These are phyloP conservation scores for Bubo blakistoni DNA, from an alignment of 2,113 vertebrate species.

Conservation along the genomic window DNA sequence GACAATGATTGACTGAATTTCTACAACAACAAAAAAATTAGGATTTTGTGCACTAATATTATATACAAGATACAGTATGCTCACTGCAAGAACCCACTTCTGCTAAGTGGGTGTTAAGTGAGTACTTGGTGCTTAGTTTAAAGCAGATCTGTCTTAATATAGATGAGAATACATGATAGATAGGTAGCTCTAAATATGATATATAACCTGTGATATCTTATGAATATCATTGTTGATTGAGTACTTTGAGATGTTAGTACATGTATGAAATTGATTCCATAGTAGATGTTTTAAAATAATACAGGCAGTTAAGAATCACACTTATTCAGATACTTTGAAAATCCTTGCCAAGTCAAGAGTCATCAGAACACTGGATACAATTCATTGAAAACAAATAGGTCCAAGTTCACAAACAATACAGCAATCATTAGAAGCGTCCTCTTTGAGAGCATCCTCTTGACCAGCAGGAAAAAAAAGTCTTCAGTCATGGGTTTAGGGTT, in stretches of 20 bases:
- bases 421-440: background rate
- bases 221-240: background rate
- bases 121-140: background rate
- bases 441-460: background rate
- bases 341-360: background rate
- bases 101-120: background rate
- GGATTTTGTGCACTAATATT: background rate
- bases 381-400: background rate
- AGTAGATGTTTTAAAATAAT: background rate
- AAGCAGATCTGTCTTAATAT: background rate
- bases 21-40: background rate
- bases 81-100: background rate
- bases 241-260: background rate
- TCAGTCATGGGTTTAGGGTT: background rate
- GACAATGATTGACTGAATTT: background rate
- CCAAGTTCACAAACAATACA: background rate
- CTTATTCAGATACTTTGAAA: background rate
- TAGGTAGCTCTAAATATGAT: background rate
- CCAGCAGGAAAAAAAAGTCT: background rate
- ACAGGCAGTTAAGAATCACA: background rate
- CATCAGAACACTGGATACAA: background rate
- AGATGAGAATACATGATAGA: background rate
- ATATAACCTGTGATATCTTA: background rate
- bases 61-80: background rate
- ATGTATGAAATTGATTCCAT: background rate